These are phyloP conservation scores for Eumacrocentrus americanus DNA, from an alignment of 2,888 invertebrate genomes.

Conservation along the genomic window DNA sequence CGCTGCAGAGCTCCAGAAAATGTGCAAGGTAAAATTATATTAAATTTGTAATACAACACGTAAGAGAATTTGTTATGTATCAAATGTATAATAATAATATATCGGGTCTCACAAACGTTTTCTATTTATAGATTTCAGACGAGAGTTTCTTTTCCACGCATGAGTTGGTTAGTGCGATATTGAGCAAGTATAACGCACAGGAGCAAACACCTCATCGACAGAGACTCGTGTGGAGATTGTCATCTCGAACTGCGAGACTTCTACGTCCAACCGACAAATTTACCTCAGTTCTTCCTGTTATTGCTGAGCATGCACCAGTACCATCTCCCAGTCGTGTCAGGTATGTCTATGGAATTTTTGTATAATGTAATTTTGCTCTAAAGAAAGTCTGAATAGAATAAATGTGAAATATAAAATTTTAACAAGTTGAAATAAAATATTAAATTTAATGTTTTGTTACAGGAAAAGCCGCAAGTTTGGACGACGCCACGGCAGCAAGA, in stretches of 20 bases:
- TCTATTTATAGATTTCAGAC: slow-evolving; percentile 68
- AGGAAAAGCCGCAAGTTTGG: slow-evolving; percentile 57
- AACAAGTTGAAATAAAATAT: background rate
- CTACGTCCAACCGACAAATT: slow-evolving; percentile 77
- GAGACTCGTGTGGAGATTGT: slow-evolving; percentile 78
- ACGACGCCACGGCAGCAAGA: slow-evolving; percentile 56
- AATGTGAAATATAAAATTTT: background rate
- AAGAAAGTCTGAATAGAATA: too few relatives aligned
- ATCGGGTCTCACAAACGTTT: slow-evolving; percentile 21
- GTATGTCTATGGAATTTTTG: too few relatives aligned
- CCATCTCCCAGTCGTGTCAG: slow-evolving; percentile 58
- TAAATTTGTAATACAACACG: slow-evolving; percentile 8
- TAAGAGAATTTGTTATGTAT: too few relatives aligned
- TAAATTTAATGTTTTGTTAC: slow-evolving; percentile 27
- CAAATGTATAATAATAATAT: slow-evolving; percentile 8
- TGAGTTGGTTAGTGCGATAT: slow-evolving; percentile 68
- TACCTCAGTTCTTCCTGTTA: slow-evolving; percentile 75
- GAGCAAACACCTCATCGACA: slow-evolving; percentile 73
- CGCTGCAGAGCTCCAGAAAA: slow-evolving; percentile 74
- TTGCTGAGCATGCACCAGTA: slow-evolving; percentile 70
- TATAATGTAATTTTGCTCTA: too few relatives aligned
- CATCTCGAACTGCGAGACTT: slow-evolving; percentile 74
- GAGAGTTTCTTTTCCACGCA: slow-evolving; percentile 70
- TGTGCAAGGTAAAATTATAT: slow-evolving; percentile 68
- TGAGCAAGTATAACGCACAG: slow-evolving; percentile 76